Base-by-base conservation (phyloP, 1,140 invertebrate species). In the Ruditapes philippinarum region DNA sequence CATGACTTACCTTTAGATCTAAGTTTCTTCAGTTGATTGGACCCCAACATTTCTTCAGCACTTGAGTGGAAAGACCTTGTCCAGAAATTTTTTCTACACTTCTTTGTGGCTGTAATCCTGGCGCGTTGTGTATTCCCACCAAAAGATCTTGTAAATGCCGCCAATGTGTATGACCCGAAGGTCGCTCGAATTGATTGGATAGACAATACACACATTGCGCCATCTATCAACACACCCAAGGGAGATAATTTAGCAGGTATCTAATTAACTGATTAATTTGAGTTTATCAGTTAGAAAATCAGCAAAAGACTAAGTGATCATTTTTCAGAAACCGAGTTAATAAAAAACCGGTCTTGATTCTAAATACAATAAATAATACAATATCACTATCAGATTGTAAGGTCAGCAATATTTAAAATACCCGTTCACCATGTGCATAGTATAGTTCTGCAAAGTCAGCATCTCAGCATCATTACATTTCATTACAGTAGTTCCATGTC, bases 131-230 rank as follows among this genome's bases (percentile, higher is more conserved):
- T 78, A 49, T 87, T 88, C 86, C 76, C 86, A 80, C 86, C 86
- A 88, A 88, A 88, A 60, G 54, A 68, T 80, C 60, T 88, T 73
- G 78, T 80, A 81, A 80, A 80, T 80, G 38, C 86, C 86, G 86
- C 86, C 73, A 86, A 86, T 38, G 25, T 19, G 38, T 28, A 38
- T 80, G 45, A 73, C 76, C 38, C 28, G 25, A 57, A 54, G 57
- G 65, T 62, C 78, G 78, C 42, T 49, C 45, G n/a, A 49, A 70
- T 25, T 42, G 76, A 88, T 88, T 88, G 86, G 86, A 5, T 73
- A 54, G 19, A 12, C n/a, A 45, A 31, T 62, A 38, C 54, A 42
- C 57, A 42, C 25, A 17, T 4, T 38, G 84, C 84, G 70, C 84
- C 84, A 86, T 86, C 84, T 86, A 40, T 83, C 45, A 60, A 33